Conservation (phyloP, 2,113 vertebrate genomes). For the Cichladusa arquata region DNA sequence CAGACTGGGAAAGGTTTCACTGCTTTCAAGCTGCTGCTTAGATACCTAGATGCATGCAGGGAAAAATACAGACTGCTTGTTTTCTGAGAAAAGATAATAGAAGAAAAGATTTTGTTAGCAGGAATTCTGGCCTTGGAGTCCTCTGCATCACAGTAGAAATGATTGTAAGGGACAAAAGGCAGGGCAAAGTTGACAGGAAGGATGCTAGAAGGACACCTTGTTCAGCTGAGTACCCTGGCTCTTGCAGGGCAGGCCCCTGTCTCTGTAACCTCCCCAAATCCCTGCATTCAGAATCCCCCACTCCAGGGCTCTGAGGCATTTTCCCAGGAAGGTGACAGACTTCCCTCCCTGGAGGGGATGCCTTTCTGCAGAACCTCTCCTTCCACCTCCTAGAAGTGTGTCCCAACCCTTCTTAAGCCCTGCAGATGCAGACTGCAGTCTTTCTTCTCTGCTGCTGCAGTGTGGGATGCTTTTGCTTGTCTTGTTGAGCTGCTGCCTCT, state of each 20-base stretch:
- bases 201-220: background rate
- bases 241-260: background rate
- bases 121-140: background rate
- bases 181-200: background rate
- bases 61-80: background rate
- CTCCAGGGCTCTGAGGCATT: background rate
- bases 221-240: background rate
- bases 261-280: background rate
- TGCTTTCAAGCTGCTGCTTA: background rate
- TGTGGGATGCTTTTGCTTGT: background rate
- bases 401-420: background rate
- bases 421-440: background rate
- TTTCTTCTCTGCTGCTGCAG: background rate
- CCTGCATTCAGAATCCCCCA: background rate
- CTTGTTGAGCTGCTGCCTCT: background rate
- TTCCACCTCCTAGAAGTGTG: fast-evolving
- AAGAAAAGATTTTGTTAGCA: background rate
- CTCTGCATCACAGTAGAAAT: background rate
- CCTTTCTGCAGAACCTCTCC: background rate
- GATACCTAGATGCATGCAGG: background rate
- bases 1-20: background rate
- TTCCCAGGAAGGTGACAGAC: background rate
- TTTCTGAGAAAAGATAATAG: background rate
- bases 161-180: background rate
- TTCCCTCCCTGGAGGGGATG: background rate